Evolutionary conservation across 2,888 invertebrate genomes (phyloP).

Genomic region (Hipparchia sbordonii): DNA sequence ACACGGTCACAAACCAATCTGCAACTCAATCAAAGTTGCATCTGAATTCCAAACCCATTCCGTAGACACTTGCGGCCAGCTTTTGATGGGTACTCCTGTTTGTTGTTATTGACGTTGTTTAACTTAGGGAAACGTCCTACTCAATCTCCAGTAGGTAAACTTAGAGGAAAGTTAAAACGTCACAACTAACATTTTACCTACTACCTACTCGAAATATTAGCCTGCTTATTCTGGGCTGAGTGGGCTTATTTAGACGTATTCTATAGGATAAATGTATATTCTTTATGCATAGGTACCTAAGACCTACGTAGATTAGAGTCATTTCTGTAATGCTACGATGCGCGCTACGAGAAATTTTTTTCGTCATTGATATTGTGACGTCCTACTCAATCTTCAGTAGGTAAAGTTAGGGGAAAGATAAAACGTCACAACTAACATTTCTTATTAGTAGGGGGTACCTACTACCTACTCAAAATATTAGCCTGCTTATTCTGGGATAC

Average conservation of each 20-base stretch:
- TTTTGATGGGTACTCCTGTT: conserved; percentile 12
- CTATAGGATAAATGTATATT: too few relatives aligned
- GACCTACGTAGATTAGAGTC: too few relatives aligned
- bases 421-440: background rate
- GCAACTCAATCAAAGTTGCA: conserved; percentile 50
- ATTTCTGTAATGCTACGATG: too few relatives aligned
- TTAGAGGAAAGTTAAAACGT: background rate
- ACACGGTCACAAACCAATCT: conserved; percentile 41
- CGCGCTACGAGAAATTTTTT: too few relatives aligned
- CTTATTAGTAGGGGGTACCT: too few relatives aligned
- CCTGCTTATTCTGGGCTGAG: too few relatives aligned
- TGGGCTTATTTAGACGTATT: too few relatives aligned
- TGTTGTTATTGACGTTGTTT: conserved; percentile 14
- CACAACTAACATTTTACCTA: too few relatives aligned
- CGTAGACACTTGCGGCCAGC: background rate
- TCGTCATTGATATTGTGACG: background rate
- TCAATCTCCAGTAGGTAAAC: background rate
- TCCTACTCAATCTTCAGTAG: background rate
- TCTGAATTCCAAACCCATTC: conserved; percentile 31
- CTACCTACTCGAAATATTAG: too few relatives aligned
- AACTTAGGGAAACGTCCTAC: conserved; percentile 3
- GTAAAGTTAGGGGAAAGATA: background rate
- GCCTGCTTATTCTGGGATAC: too few relatives aligned
- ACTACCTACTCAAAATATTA: too few relatives aligned
- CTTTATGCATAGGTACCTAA: too few relatives aligned